These are phyloP conservation scores for Peucedramus taeniatus DNA, from an alignment of 2,113 vertebrate genomes.

Conservation along the genomic window DNA sequence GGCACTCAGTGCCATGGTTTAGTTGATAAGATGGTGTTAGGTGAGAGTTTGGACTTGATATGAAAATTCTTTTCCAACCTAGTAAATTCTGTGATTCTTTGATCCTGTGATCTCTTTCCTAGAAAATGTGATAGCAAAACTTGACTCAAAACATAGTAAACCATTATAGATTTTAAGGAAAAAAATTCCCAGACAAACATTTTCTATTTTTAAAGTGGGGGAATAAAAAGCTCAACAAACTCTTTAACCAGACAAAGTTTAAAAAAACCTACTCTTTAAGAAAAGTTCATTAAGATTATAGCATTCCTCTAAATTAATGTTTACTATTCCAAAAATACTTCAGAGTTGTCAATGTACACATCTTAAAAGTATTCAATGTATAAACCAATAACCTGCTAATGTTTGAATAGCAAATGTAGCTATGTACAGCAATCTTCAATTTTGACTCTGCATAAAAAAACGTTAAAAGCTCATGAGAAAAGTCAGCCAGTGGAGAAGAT, in stretches of 20 bases:
- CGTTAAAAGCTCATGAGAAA: neutral
- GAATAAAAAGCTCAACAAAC: neutral
- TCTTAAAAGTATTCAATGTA: neutral
- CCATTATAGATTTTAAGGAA: neutral
- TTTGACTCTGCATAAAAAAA: neutral
- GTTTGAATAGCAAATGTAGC: neutral
- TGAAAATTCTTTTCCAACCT: neutral
- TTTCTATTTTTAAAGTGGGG: fast-evolving
- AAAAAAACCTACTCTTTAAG: neutral
- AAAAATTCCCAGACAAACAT: neutral
- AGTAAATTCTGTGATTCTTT: neutral
- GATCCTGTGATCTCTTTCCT: neutral
- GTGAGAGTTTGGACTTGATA: neutral
- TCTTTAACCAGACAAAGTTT: neutral
- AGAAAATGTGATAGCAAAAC: neutral
- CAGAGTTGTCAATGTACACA: neutral
- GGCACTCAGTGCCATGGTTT: neutral
- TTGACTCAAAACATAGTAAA: neutral
- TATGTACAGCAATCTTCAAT: neutral
- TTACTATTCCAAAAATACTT: neutral
- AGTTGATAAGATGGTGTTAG: neutral
- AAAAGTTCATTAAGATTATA: neutral
- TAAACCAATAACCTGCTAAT: neutral
- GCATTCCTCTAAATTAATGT: neutral
- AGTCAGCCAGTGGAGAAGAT: neutral